Base-by-base conservation (phyloP, 2,888 invertebrate genomes). In the Tricholauxania praeusta region DNA sequence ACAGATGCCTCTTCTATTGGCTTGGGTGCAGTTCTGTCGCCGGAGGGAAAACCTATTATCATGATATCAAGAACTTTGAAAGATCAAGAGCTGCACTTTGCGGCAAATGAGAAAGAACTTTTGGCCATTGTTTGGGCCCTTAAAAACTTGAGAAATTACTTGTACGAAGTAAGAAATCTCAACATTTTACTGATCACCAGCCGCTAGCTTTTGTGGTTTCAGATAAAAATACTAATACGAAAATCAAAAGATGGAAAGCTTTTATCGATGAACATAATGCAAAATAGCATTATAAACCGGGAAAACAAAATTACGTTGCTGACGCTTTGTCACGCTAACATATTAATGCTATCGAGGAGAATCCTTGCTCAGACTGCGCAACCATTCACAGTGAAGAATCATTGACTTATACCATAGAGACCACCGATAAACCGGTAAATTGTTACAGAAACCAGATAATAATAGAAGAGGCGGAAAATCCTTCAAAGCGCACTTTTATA, bases 181-280 rank as follows among this genome's bases (percentile, higher is more conserved):
- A 6, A 19, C 17, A n/a, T n/a, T 17, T 59, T 19, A 52, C 52
- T 52, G 14, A 52, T 22, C 22, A 22, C 3, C 22, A 22, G 22
- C 22, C 22, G 22, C 22, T 22, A 1, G 3, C 22, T 22, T 22
- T 22, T 22, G 22, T 3, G 22, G 22, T 22, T 22, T 22, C 22
- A 22, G 22, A 22, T 1, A 22, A 22, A 22, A 22, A 22, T 22
- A 22, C 22, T 22, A 2, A 22, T 3, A 3, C 47, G 39, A 63
- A 63, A 48, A 63, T 63, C 12, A 39, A 63, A 63, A 6, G 32
- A 15, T 63, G 63, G 63, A 39, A 63, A 15, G 63, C 63, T 47
- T 63, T 63, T 39, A 63, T 63, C 39, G 63, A 63, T 14, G 63
- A 63, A 63, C 39, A 59, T 14, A 59, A 59, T 59, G 60, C 22